A percentile compares a stretch with the other conserved stretches of the same genome.
phyloP scores from a whole-genome alignment of 2,113 vertebrate species.

The Phalacrocorax brasilianus region DNA sequence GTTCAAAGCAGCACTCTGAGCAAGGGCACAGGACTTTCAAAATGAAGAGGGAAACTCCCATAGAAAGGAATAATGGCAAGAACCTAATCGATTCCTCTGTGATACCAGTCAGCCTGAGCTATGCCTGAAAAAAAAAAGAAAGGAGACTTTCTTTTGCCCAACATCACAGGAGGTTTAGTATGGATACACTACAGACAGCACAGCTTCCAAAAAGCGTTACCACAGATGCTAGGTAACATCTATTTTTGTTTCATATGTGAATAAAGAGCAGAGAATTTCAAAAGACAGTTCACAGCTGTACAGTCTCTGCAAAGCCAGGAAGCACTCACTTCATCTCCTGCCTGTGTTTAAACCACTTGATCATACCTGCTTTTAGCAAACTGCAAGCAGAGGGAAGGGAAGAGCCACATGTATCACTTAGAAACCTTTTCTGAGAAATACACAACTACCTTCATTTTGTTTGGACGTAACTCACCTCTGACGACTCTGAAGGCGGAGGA shows the following conservation, averaged over 20 bases:
- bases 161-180: not conserved
- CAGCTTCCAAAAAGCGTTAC: not conserved
- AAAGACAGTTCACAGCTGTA: not conserved
- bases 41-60: not conserved
- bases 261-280: not conserved
- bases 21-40: not conserved
- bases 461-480: constrained; percentile 80
- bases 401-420: not conserved
- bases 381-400: not conserved
- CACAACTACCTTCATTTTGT: not conserved
- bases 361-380: not conserved
- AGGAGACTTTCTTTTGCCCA: not conserved
- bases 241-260: not conserved
- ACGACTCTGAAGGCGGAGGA: constrained; percentile 84
- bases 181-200: no score
- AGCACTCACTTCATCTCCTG: not conserved
- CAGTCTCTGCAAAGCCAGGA: not conserved
- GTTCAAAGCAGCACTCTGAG: not conserved
- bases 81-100: not conserved
- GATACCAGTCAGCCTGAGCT: not conserved
- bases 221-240: not conserved
- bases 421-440: not conserved
- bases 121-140: not conserved
- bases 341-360: not conserved
- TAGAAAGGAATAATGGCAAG: not conserved